phyloP scores from a whole-genome alignment of 1,140 invertebrate species.

The Ooceraea biroi region DNA sequence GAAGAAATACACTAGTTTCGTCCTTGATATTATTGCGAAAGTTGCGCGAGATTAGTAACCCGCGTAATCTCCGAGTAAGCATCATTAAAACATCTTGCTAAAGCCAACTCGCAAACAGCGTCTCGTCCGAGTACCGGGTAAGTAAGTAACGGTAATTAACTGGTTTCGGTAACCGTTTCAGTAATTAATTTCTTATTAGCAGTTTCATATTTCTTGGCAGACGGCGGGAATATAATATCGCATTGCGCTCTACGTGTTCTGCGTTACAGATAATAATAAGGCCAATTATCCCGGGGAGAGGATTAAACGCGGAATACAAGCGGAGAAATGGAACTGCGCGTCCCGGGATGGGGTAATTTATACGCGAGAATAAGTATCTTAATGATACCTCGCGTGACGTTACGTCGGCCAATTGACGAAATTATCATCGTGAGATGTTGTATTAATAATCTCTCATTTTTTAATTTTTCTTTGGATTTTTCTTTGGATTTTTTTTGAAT shows the following conservation, averaged over 20 bases:
- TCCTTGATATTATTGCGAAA: not conserved
- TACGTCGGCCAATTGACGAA: not conserved
- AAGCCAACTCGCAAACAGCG: not conserved
- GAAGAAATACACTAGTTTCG: slow-evolving; percentile 1
- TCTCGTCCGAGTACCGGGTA: not conserved
- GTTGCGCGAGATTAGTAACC: not conserved
- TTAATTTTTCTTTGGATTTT: not conserved
- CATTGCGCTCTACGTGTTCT: not conserved
- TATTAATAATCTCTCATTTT: slow-evolving; percentile 44
- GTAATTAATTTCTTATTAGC: slow-evolving; percentile 18
- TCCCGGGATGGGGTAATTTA: slow-evolving; percentile 28
- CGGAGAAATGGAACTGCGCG: slow-evolving; percentile 6
- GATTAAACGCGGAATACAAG: slow-evolving; percentile 8
- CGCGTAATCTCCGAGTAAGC: not conserved
- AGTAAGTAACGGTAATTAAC: not conserved
- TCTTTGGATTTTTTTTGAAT: not conserved
- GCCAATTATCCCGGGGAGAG: slow-evolving; percentile 26
- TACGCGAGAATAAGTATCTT: slow-evolving; percentile 37
- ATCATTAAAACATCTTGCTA: not conserved
- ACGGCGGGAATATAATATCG: slow-evolving; percentile 21
- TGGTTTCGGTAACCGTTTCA: not conserved
- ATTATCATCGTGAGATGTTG: slow-evolving; percentile 12
- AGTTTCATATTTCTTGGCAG: slow-evolving; percentile 1
- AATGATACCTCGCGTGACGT: slow-evolving; percentile 25
- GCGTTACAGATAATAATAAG: slow-evolving; percentile 39